Evolutionary conservation across 2,888 invertebrate genomes (phyloP), one percentile per base, ranked within the genome.

Genomic region (Melieria omissa): DNA sequence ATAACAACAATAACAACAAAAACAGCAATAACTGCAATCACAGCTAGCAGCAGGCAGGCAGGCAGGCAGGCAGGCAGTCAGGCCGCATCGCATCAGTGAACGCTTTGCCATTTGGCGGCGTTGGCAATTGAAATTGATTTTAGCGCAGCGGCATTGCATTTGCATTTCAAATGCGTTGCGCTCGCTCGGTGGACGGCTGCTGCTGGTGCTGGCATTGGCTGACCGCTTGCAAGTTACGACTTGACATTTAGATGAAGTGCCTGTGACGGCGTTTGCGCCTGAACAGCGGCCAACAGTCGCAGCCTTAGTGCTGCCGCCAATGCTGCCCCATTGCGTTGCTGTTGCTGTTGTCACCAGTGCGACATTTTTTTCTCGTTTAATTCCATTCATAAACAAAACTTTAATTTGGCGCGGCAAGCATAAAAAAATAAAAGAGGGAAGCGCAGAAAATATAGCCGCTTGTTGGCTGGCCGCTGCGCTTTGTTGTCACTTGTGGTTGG

Each of bases 241-340:
- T 81, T 84, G 84, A 83, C 84, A 84, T 84, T 84, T 83, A 84
- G 83, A 84, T 84, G 85, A 84, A 84, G 85, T 84, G 83, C 81
- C 83, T 83, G 80, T 74, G 80, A 82, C 79, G 65, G 65, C 72
- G 68, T 73, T 70, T 71, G 68, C 68, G 73, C 73, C 75, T 79
- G 80, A 79, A 77, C 81, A 78, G 78, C 81, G 75, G 29, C 29
- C 80, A 65, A 70, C 49, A 49, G 57, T 55, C 62, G 57, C 52
- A 68, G 29, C 62, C 61, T 63, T 45, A 52, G 61, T 57, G 58
- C 54, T 75, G 70, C 70, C 73, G 65, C 68, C 63, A 70, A 29
- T 29, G 29, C 29, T 29, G 29, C 29, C 29, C 29, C 29, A 29
- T 29, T 29, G 29, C 29, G 29, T 29, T 29, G 29, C 29, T 29